Evolutionary conservation across 2,797 vertebrate species (phyloP).

Genomic region (Emys orbicularis): DNA sequence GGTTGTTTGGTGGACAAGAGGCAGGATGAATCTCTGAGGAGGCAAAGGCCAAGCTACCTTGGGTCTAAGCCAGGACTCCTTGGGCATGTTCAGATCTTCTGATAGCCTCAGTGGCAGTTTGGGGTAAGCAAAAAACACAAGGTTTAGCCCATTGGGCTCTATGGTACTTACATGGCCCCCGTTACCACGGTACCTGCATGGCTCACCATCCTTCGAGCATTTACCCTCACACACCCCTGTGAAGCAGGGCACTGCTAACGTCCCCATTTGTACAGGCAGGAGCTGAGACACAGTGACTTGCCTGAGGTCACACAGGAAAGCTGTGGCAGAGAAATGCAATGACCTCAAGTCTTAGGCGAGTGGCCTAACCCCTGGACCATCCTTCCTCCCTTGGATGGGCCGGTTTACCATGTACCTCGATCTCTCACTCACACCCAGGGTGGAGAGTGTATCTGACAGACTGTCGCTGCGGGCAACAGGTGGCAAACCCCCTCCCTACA

Average conservation of each 20-base stretch:
- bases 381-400: not conserved
- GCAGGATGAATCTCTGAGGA: not conserved
- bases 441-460: not conserved
- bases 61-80: not conserved
- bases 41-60: not conserved
- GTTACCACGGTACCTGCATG: not conserved
- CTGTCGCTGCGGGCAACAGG: not conserved
- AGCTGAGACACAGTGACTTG: not conserved
- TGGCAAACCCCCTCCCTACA: not conserved
- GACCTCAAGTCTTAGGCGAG: not conserved
- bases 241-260: not conserved
- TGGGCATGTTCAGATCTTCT: not conserved
- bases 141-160: not conserved
- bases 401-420: not conserved
- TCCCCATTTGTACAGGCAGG: not conserved
- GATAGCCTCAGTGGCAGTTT: not conserved
- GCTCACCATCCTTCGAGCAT: not conserved
- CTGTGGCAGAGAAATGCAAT: not conserved
- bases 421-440: not conserved
- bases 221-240: not conserved
- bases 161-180: not conserved
- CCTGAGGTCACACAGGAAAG: not conserved
- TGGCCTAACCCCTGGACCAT: not conserved
- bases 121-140: not conserved
- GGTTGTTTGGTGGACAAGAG: not conserved